Conservation (phyloP, 2,113 vertebrate species). For the Grallaria varia region DNA sequence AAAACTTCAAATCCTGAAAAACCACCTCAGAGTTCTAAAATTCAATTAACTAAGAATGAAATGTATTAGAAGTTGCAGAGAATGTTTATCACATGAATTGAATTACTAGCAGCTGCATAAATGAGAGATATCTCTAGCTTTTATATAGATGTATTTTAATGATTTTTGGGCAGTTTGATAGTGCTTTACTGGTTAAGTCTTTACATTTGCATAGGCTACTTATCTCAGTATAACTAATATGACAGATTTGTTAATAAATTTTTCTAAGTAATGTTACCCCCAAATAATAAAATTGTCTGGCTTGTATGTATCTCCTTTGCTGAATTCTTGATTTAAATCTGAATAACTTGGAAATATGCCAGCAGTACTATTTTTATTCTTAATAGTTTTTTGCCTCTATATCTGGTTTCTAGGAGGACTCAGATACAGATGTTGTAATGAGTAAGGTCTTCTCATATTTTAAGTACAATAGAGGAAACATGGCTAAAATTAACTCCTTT, state of each 20-base stretch:
- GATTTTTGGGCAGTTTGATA: background rate
- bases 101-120: background rate
- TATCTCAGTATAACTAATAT: background rate
- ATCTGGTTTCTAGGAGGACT: background rate
- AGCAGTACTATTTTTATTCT: background rate
- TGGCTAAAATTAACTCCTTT: background rate
- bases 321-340: background rate
- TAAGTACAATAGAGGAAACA: background rate
- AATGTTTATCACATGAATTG: background rate
- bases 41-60: background rate
- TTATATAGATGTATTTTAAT: background rate
- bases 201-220: background rate
- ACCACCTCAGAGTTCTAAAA: background rate
- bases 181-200: background rate
- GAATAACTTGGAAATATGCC: background rate
- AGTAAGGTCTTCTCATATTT: background rate
- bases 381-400: background rate
- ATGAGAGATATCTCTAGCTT: background rate
- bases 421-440: background rate
- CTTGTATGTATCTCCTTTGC: background rate
- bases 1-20: background rate
- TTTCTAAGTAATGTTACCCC: background rate
- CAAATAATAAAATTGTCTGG: background rate
- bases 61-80: background rate
- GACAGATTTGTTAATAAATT: background rate